phyloP scores from a whole-genome alignment of 2,888 invertebrate genomes.

The Macrosoma leucophasiata region DNA sequence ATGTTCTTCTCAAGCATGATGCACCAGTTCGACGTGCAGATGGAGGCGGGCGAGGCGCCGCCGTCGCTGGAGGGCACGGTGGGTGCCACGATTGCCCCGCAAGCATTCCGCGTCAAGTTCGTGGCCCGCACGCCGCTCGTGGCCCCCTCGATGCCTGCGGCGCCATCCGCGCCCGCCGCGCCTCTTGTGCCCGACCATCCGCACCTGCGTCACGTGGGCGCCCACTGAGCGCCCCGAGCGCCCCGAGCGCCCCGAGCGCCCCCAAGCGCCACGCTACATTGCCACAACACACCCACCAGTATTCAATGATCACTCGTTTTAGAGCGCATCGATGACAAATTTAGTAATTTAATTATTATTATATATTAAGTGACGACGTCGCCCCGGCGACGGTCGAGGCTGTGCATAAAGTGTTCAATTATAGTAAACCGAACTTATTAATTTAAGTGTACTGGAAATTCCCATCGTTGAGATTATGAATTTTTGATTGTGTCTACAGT shows the following conservation, averaged over 20 bases:
- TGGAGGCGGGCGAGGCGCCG: constrained; percentile 81
- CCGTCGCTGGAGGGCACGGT: constrained; percentile 89
- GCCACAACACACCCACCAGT: constrained; percentile 64
- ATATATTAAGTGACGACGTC: constrained; percentile 60
- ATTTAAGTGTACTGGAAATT: constrained; percentile 56
- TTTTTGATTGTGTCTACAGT: constrained; percentile 55
- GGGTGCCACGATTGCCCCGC: constrained; percentile 90
- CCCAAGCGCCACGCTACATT: constrained; percentile 22
- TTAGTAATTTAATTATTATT: constrained; percentile 60
- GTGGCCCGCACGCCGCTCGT: constrained; percentile 61
- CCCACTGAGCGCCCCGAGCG: constrained; percentile 39
- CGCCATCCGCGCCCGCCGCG: constrained; percentile 41
- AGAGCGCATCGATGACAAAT: constrained; percentile 70
- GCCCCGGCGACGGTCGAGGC: constrained; percentile 62
- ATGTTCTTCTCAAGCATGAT: constrained; percentile 89
- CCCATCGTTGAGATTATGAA: constrained; percentile 69
- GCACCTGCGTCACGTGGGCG: constrained; percentile 60
- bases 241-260: constrained; percentile 36
- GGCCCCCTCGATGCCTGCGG: too few species aligned
- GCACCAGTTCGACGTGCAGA: constrained; percentile 85
- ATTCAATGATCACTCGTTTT: constrained; percentile 74
- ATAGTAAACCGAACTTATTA: constrained; percentile 50
- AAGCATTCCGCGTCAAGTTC: constrained; percentile 84
- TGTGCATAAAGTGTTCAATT: constrained; percentile 75
- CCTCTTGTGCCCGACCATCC: constrained; percentile 60